Base-by-base conservation (phyloP, 1,140 invertebrate genomes). In the Formica selysi region DNA sequence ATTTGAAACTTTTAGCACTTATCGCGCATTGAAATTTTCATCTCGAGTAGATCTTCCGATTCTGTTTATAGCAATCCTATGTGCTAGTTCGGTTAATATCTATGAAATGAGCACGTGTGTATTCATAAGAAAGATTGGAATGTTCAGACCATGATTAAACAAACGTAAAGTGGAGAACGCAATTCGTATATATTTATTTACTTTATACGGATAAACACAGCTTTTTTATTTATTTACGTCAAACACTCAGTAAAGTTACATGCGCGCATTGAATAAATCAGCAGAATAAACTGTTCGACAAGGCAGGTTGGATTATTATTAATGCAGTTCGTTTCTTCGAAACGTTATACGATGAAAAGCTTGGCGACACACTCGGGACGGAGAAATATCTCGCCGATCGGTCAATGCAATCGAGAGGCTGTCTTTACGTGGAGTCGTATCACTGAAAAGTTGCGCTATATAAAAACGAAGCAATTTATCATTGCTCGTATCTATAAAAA, bases 361-460 rank as follows among this genome's bases (percentile, higher is more conserved):
- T 57, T 68, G 64, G 48, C 44, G 76, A 80, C 44, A 51, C n/a
- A 68, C 36, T 54, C 16, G 32, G 36, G 32, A 80, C 65, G 62
- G 62, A 54, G 32, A 79, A 67, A 65, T 79, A 79, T 64, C 29
- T 41, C 16, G 22, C n/a, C 76, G 26, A 80, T 80, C 64, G 19
- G 44, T 68, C 76, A 57, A 80, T 80, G 64, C 64, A 80, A 68
- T 80, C 76, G 38, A n/a, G 38, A n/a, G 48, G 22, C 22, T 70
- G 48, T 29, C 48, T 80, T 41, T 80, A 57, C n/a, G 22, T n/a
- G 22, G 38, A 26, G 29, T 22, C 41, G 13, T 61, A 68, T 70
- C 36, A 41, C 16, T 26, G 7, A 11, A 79, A 36, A 80, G 48
- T 80, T 41, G 48, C 59, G 16, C 51, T n/a, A 22, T 1, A 7